These are phyloP conservation scores for Meteorus colon DNA, from an alignment of 2,888 invertebrate genomes.

Conservation along the genomic window DNA sequence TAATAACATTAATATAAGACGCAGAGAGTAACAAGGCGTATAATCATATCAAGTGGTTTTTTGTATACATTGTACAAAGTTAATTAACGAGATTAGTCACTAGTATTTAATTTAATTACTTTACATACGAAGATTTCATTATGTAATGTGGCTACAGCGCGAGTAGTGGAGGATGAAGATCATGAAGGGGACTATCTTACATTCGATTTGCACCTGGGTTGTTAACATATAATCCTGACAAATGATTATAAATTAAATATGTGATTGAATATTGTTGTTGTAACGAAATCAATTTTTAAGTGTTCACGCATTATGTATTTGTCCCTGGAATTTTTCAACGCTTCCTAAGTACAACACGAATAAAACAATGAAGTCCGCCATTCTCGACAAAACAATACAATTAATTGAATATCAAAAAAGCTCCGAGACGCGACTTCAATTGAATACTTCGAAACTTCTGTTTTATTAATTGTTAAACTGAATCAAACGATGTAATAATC, in stretches of 20 bases:
- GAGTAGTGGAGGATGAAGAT: conserved; percentile 36
- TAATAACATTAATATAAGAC: conserved; percentile 49
- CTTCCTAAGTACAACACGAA: conserved; percentile 32
- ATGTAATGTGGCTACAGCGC: not conserved
- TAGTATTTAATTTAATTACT: conserved; percentile 67
- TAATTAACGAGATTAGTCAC: conserved; percentile 68
- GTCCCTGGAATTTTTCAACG: conserved; percentile 36
- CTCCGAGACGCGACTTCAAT: conserved; percentile 17
- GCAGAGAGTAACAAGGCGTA: conserved; percentile 58
- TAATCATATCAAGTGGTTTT: conserved; percentile 70
- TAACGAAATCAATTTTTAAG: conserved; percentile 31
- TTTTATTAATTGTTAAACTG: conserved; percentile 12
- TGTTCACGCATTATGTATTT: conserved; percentile 42
- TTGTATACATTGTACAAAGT: conserved; percentile 70
- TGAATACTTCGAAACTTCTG: not conserved
- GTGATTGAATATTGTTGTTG: conserved; percentile 52
- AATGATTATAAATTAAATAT: conserved; percentile 58
- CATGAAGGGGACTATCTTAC: conserved; percentile 35
- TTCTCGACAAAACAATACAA: conserved; percentile 2
- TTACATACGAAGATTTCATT: conserved; percentile 43
- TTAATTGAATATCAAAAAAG: conserved; percentile 17
- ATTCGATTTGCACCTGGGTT: conserved; percentile 42
- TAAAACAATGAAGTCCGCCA: conserved; percentile 30
- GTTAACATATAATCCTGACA: conserved; percentile 54
- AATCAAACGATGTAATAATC: not conserved